Conservation (phyloP, 2,797 vertebrate species). For the Sarcophilus harrisii region DNA sequence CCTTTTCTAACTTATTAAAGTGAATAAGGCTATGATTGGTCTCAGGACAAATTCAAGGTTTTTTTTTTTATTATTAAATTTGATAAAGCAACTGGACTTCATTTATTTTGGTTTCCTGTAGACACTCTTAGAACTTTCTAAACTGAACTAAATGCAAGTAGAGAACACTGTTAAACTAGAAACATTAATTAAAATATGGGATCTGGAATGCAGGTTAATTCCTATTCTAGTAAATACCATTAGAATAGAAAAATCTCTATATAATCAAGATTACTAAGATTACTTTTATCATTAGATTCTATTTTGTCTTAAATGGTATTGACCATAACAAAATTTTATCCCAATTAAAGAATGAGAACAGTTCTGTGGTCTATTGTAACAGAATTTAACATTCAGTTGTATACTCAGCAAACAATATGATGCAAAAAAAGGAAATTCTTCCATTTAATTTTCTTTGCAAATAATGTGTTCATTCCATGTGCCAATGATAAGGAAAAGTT, state of each 20-base stretch:
- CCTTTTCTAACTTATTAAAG: constrained; percentile 50
- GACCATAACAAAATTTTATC: constrained; percentile 53
- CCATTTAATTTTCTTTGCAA: constrained; percentile 41
- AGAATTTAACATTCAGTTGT: constrained; percentile 53
- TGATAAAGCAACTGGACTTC: constrained; percentile 46
- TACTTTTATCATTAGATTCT: not conserved
- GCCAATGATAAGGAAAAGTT: not conserved
- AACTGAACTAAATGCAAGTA: constrained; percentile 54
- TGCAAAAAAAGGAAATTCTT: constrained; percentile 45
- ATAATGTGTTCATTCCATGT: constrained; percentile 45
- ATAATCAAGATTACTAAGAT: constrained; percentile 42
- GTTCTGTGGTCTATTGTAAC: constrained; percentile 20
- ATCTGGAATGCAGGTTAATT: constrained; percentile 43
- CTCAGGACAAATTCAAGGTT: constrained; percentile 29
- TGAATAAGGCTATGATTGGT: constrained; percentile 42
- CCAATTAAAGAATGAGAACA: constrained; percentile 38
- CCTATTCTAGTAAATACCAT: constrained; percentile 44
- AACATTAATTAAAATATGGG: constrained; percentile 39
- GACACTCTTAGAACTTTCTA: constrained; percentile 30
- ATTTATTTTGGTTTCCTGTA: constrained; percentile 18
- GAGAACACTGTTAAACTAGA: constrained; percentile 23
- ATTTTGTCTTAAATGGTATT: constrained; percentile 50
- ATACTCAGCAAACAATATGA: constrained; percentile 24
- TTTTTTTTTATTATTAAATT: constrained; percentile 15
- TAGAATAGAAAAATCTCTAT: constrained; percentile 15